Evolutionary conservation across 2,797 vertebrate species (phyloP).

Genomic region (Adelosebastes latens): DNA sequence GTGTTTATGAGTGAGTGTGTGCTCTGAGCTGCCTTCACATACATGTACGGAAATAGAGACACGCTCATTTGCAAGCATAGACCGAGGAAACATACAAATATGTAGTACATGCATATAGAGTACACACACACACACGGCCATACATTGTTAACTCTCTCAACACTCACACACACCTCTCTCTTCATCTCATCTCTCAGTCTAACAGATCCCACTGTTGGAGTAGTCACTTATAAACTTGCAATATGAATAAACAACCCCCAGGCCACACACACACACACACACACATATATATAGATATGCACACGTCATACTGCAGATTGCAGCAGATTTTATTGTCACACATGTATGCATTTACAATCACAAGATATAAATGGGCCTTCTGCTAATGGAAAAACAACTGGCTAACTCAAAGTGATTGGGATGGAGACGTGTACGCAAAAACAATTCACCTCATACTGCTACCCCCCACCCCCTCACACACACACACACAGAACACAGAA

Average conservation of each 20-base stretch:
- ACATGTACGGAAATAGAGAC: constrained; percentile 26
- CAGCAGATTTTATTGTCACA: constrained; percentile 68
- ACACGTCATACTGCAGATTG: constrained; percentile 29
- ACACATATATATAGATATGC: background rate
- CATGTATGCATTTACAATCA: constrained; percentile 70
- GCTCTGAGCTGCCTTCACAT: constrained; percentile 4
- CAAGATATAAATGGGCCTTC: constrained; percentile 64
- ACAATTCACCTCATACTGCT: constrained; percentile 18
- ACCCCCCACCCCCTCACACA: background rate
- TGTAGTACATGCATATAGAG: background rate
- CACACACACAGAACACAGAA: background rate
- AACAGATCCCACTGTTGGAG: background rate
- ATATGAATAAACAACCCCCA: constrained; percentile 8
- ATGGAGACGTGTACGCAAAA: constrained; percentile 25
- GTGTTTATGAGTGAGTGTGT: constrained; percentile 7
- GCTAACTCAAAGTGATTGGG: constrained; percentile 46
- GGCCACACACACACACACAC: constrained; percentile 21
- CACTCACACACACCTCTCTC: background rate
- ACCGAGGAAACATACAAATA: background rate
- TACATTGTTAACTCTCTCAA: background rate
- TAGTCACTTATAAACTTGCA: constrained; percentile 24
- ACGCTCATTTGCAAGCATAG: background rate
- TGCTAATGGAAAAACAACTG: constrained; percentile 57
- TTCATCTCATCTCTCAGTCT: constrained; percentile 3
- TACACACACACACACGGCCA: background rate